Percentiles rank a stretch among this genome's conserved stretches.
Evolutionary conservation across 2,888 invertebrate species (phyloP).

Genomic region (Phytoseiulus persimilis): DNA sequence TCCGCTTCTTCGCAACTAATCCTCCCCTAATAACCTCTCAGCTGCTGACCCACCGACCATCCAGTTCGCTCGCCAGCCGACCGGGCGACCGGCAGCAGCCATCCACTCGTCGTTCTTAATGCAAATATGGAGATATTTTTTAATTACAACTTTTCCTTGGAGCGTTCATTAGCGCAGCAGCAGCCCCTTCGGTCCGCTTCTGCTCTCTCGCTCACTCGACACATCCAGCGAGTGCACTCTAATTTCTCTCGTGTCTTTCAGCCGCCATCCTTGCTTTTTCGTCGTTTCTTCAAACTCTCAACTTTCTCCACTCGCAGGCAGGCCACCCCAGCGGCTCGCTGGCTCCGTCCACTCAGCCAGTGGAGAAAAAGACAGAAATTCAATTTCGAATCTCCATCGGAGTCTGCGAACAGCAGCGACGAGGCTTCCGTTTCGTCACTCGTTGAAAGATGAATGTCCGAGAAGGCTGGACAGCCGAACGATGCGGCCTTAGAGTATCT

Average conservation of each 20-base stretch:
- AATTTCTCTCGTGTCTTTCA: background rate
- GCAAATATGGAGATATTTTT: conserved; percentile 39
- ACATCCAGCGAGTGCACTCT: background rate
- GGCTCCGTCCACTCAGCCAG: background rate
- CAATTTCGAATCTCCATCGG: background rate
- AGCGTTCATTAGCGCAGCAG: background rate
- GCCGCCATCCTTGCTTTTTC: conserved; percentile 5
- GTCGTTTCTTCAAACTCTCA: background rate
- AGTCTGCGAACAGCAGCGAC: background rate
- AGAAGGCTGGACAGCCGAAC: background rate
- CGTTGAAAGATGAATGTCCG: background rate
- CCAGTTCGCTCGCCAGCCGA: background rate
- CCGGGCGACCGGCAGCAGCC: conserved; percentile 7
- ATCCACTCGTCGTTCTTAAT: conserved; percentile 30
- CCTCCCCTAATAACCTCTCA: conserved; percentile 33
- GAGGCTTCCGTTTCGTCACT: background rate
- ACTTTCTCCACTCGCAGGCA: background rate
- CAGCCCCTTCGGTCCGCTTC: conserved; percentile 5
- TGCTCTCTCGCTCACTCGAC: background rate
- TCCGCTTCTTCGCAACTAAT: conserved; percentile 32
- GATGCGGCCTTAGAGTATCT: background rate
- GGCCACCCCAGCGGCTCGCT: background rate
- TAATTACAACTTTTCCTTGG: conserved; percentile 35
- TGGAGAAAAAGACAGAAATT: background rate
- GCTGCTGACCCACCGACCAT: conserved; percentile 16